Evolutionary conservation across 1,140 invertebrate genomes (phyloP).

Genomic region (Arctopsyche grandis): DNA sequence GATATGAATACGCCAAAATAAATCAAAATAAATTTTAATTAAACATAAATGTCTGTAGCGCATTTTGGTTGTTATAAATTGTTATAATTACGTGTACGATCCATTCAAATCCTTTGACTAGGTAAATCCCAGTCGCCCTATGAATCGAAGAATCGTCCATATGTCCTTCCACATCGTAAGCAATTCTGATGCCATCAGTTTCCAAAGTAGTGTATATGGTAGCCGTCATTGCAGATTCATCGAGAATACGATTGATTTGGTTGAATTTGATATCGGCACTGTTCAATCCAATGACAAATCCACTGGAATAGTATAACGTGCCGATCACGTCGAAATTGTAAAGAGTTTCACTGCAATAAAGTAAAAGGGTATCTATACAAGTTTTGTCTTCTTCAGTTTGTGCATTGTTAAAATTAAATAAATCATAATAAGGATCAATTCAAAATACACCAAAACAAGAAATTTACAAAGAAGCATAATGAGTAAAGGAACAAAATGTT

Average conservation of each 20-base stretch:
- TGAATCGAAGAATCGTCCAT: background rate
- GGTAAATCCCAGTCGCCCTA: slow-evolving; percentile 5
- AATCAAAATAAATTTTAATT: too few relatives aligned
- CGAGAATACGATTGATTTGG: background rate
- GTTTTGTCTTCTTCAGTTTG: too few relatives aligned
- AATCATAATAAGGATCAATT: too few relatives aligned
- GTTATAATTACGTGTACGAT: background rate
- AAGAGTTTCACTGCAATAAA: slow-evolving; percentile 18
- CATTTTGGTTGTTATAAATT: too few relatives aligned
- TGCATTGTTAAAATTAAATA: too few relatives aligned
- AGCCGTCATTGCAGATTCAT: background rate
- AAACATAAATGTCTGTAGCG: too few relatives aligned
- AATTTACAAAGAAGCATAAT: too few relatives aligned
- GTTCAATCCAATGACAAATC: slow-evolving; percentile 11
- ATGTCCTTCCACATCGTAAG: slow-evolving; percentile 17
- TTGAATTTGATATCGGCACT: background rate
- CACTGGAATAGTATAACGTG: background rate
- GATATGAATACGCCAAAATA: too few relatives aligned
- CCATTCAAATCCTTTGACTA: slow-evolving; percentile 11
- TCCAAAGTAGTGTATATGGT: background rate
- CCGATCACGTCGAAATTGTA: slow-evolving; percentile 23
- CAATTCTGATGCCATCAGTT: slow-evolving; percentile 8
- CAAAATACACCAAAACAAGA: too few relatives aligned
- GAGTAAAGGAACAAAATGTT: too few relatives aligned
- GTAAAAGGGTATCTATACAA: too few relatives aligned